Evolutionary conservation across 1,140 invertebrate genomes (phyloP).

Genomic region (Branchinecta lynchi): DNA sequence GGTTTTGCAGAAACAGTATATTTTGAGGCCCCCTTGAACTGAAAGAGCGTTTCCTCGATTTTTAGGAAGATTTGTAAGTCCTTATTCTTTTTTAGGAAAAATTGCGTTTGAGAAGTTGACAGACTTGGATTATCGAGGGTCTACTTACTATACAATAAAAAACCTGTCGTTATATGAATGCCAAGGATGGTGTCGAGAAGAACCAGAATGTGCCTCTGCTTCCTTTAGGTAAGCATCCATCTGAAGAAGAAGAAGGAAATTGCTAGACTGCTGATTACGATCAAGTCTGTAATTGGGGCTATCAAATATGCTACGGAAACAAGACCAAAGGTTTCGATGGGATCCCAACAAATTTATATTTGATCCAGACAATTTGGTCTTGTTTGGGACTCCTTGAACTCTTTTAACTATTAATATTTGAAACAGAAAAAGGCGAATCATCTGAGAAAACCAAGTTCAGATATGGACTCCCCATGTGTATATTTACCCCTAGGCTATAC

Average conservation of each 20-base stretch:
- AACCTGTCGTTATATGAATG: slow-evolving; percentile 85
- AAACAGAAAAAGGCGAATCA: no score
- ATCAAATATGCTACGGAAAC: not conserved
- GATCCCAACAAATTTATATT: not conserved
- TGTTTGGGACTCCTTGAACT: no score
- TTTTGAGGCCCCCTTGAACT: no score
- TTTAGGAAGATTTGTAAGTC: no score
- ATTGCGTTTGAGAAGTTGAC: slow-evolving; percentile 86
- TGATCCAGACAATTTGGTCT: not conserved
- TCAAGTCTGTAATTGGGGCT: not conserved
- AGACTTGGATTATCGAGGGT: slow-evolving; percentile 74
- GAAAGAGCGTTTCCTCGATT: no score
- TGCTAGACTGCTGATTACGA: not conserved
- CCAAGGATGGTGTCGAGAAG: slow-evolving; percentile 82
- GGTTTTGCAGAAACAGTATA: no score
- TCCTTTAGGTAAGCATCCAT: slow-evolving; percentile 48
- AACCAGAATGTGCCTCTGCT: slow-evolving; percentile 73
- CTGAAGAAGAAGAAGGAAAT: not conserved
- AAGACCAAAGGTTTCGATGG: not conserved
- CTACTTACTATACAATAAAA: slow-evolving; percentile 77
- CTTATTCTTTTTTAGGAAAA: slow-evolving; percentile 29
- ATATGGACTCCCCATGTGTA: no score
- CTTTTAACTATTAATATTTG: no score
- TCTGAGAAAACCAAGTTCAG: no score
- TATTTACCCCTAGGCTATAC: no score